These are phyloP conservation scores for Hemibagrus guttatus DNA, from an alignment of 2,797 vertebrate genomes.

Conservation along the genomic window DNA sequence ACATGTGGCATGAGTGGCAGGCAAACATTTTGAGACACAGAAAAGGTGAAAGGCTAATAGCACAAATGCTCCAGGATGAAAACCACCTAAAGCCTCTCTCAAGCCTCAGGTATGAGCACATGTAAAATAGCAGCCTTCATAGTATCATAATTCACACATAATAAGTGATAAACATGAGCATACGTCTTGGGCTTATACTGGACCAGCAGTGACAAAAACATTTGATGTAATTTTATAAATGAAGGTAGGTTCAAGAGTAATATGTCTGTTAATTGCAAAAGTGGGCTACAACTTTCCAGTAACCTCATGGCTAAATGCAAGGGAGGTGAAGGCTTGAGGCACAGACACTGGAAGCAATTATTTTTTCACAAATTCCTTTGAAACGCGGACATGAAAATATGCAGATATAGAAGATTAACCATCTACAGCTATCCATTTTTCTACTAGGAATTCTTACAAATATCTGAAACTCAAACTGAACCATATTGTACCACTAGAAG, in stretches of 20 bases:
- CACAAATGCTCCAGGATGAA: too few species aligned
- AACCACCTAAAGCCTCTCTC: neutral
- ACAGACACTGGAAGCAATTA: neutral
- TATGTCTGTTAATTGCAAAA: neutral
- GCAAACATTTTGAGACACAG: too few species aligned
- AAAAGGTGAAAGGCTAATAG: too few species aligned
- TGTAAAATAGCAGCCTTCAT: neutral
- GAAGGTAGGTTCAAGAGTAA: neutral
- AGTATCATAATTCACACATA: neutral
- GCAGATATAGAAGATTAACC: neutral
- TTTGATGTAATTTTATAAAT: neutral
- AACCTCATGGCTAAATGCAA: neutral
- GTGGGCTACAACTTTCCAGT: neutral
- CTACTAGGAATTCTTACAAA: neutral
- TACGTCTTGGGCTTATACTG: neutral
- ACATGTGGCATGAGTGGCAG: too few species aligned
- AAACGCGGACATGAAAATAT: neutral
- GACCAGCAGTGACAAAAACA: neutral
- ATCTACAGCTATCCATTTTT: neutral
- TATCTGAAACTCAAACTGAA: neutral
- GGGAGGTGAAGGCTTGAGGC: neutral
- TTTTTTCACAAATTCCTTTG: neutral
- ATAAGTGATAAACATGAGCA: neutral
- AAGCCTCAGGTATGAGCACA: neutral
- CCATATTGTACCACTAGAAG: neutral